Percentiles rank a stretch among this genome's conserved stretches.
Conservation (phyloP, 2,888 invertebrate genomes). For the Scaeva pyrastri region DNA sequence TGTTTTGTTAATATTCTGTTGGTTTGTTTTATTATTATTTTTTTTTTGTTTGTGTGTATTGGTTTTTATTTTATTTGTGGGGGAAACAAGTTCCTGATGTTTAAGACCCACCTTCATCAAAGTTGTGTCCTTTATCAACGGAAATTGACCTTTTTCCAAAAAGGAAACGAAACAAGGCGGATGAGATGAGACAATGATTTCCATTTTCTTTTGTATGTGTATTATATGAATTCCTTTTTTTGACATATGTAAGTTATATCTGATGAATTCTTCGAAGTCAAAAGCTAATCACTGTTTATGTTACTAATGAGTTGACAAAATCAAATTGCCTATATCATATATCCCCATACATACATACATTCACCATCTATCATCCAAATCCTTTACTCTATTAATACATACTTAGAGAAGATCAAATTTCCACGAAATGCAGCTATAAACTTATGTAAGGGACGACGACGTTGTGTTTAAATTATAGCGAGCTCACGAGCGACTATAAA, state of each 20-base stretch:
- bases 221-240: neutral
- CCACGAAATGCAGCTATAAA: neutral
- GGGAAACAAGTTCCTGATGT: conserved; percentile 40
- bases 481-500: conserved; percentile 11
- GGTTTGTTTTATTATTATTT: conserved; percentile 37
- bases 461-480: neutral
- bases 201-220: conserved; percentile 14
- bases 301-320: conserved; percentile 32
- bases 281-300: conserved; percentile 30
- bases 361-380: too few species aligned
- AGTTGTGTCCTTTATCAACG: conserved; percentile 37
- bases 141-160: conserved; percentile 65
- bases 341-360: neutral
- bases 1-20: conserved; percentile 49
- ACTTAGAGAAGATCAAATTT: neutral
- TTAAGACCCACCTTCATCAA: conserved; percentile 30
- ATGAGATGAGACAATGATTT: conserved; percentile 20
- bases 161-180: conserved; percentile 16
- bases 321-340: conserved; percentile 7
- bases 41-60: conserved; percentile 1
- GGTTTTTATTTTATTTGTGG: conserved; percentile 13
- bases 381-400: neutral
- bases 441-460: neutral
- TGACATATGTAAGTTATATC: neutral
- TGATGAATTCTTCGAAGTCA: neutral